Base-by-base conservation (phyloP, 2,113 vertebrate genomes). In the Halcyon senegalensis region DNA sequence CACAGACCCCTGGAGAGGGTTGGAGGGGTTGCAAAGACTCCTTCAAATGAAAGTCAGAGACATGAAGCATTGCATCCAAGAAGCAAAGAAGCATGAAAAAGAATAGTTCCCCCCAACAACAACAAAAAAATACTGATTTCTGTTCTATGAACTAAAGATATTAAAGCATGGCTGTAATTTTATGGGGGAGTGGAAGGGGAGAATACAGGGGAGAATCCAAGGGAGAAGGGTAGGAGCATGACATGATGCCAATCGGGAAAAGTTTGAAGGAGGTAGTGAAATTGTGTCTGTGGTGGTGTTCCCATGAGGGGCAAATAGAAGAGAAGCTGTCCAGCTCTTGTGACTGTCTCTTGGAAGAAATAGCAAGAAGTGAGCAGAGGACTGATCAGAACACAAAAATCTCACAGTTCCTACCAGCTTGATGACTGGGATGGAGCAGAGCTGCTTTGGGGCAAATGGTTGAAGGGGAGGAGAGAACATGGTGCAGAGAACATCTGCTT, bases 1-100 rank as follows among this genome's bases (percentile, higher is more conserved):
- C 27, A 8, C 44, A 56, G 33, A 10, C 20, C 0, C 0, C 16
- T 58, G 69, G 9, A 17, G 39, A 69, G 10, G 5, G 4, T 5
- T 89, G 69, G 20, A 87, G n/a, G 15, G 5, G 10, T 77, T 86
- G 25, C 3, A 23, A 70, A 55, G 21, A 10, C 37, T 46, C 70
- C 16, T 63, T 82, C 10, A 33, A 14, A 30, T 0, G 4, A 51
- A 78, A 64, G 58, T 28, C 46, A 80, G 23, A 56, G 28, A 56
- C 21, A 3, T 25, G 77, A 81, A 72, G 17, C 9, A n/a, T 27
- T 78, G 43, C 79, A 51, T 82, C 67, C 18, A 51, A 87, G 41
- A 77, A 63, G 19, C 4, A 3, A 51, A 87, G 41, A 78, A 63
- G 16, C 4, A 2, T 21, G 33, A 55, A 70, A 46, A 89, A 53